Base-by-base conservation (phyloP, 2,113 vertebrate species). In the Progne subis region DNA sequence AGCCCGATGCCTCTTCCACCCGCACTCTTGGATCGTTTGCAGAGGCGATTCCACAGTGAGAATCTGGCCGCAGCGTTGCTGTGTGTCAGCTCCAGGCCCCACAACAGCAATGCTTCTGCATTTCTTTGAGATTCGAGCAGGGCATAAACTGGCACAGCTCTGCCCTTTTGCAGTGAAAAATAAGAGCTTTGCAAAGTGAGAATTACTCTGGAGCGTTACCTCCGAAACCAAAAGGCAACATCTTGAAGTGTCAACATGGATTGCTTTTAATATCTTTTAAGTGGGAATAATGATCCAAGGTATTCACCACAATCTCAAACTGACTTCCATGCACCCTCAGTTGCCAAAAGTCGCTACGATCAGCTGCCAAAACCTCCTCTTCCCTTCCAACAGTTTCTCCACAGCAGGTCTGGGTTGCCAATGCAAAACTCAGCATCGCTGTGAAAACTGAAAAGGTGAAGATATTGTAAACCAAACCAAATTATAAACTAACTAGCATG, bases 371-470 rank as follows among this genome's bases (percentile, higher is more conserved):
- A 88, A 76, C 88, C 86, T 81, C 90, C 55, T 83, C 65, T 93
- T 94, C 57, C 88, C 60, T 92, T 95, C 94, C 94, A 96, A 43
- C 78, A 82, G 23, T 49, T 83, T 94, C 90, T 94, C 86, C 82
- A 50, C n/a, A 92, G 92, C 82, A 79, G 72, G 31, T 86, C 67
- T 75, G 76, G 34, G 77, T 82, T 92, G 92, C 86, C 96, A 93
- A 32, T 34, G 80, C 64, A 72, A 86, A 94, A 92, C 72, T 91
- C 87, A 61, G 82, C 92, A 72, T 92, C 86, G 1, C 86, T 61
- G 49, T 93, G 88, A 95, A 94, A 95, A 86, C 56, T 81, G 92
- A 74, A 95, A 95, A 90, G 68, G 86, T 95, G 72, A 93, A 83
- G 86, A 88, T 95, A 60, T 4, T 91, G 76, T 84, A 95, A 93